Percentiles rank a stretch among this genome's conserved stretches.
These are phyloP conservation scores for Microtus ochrogaster DNA, from an alignment of 2,113 vertebrate genomes.

Conservation along the genomic window DNA sequence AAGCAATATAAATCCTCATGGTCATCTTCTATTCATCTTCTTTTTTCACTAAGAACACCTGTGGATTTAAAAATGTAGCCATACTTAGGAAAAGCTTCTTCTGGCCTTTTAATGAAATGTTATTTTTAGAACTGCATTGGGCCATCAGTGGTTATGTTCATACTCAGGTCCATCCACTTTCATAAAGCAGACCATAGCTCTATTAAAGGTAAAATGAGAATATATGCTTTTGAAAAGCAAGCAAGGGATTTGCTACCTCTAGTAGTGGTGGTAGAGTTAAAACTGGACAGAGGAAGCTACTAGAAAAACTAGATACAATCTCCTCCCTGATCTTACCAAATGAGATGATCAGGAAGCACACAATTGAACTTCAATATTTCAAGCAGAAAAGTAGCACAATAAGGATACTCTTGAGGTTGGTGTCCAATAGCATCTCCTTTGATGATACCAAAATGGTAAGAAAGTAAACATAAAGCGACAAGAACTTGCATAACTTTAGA, in stretches of 20 bases:
- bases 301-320: too few species aligned
- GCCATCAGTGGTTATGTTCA: neutral
- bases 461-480: too few species aligned
- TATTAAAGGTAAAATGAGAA: slow-evolving; percentile 62
- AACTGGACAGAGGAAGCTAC: too few species aligned
- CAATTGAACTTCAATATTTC: too few species aligned
- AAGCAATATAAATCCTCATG: neutral
- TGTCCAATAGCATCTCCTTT: too few species aligned
- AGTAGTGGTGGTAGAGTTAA: neutral
- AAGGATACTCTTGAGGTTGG: too few species aligned
- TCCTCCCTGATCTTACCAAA: too few species aligned
- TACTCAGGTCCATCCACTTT: neutral
- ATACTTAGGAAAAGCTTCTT: neutral
- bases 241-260: neutral
- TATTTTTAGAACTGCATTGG: neutral
- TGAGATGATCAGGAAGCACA: too few species aligned
- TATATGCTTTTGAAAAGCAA: slow-evolving; percentile 28
- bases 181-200: neutral
- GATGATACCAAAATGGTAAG: too few species aligned
- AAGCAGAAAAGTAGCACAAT: too few species aligned
- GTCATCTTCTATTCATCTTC: slow-evolving; percentile 5
- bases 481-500: too few species aligned
- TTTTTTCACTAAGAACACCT: slow-evolving; percentile 39
- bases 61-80: slow-evolving; percentile 40
- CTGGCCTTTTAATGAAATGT: neutral